Evolutionary conservation across 2,113 vertebrate genomes (phyloP), one percentile per base, ranked within the genome.

Genomic region (Hemibagrus wyckioides): DNA sequence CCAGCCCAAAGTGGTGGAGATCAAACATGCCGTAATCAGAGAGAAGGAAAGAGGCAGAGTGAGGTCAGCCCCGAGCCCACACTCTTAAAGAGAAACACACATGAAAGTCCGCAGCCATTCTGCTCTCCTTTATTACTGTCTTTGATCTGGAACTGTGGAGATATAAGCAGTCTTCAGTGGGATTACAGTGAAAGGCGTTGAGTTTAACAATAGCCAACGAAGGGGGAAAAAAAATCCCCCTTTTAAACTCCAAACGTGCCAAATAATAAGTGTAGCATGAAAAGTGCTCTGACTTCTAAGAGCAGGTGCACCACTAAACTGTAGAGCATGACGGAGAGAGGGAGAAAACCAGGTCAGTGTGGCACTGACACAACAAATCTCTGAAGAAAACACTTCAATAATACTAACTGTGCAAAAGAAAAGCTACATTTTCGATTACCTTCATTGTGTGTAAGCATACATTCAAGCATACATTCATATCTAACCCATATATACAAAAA

Each of bases 61-160:
- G 82, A 25, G 6, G 63, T 59, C 81, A 87, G 41, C n/a, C 71
- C 33, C 36, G 25, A 83, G 81, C 80, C 36, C 52, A 89, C 56
- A 50, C 63, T 82, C 30, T 82, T 82, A 76, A 86, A 86, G 52
- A 86, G 50, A 8, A 76, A 41, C 90, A 91, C 87, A 88, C 28
- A 88, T 5, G 73, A 75, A 84, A 65, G 77, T 65, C n/a, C 52
- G 65, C 23, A 71, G 50, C 71, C 52, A 50, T 63, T 85, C 80
- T 33, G 84, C 85, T 63, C 75, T 81, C 30, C 81, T 77, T 85
- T 83, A 85, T 87, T 87, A 63, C 54, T 67, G 50, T 67, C 83
- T 89, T 85, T 85, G 85, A 89, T 88, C 85, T 77, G 79, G 23
- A 61, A 56, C 82, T 84, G 63, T 56, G 63, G 23, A 39, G 82